A percentile compares a stretch with the other conserved stretches of the same genome.
Evolutionary conservation across 1,140 invertebrate genomes (phyloP).

Genomic region (Trachymyrmex septentrionalis): DNA sequence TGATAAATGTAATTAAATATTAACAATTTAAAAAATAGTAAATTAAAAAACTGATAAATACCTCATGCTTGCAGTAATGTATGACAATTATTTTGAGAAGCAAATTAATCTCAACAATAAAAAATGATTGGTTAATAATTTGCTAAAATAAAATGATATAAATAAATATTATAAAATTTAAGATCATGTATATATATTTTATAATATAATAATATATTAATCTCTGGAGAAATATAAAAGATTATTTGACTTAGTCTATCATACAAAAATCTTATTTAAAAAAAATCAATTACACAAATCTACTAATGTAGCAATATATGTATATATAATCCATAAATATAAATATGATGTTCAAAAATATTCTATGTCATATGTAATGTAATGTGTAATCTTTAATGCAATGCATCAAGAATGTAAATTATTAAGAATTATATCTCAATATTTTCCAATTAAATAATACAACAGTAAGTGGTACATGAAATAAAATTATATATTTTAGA

Average conservation of each 20-base stretch:
- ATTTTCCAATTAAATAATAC: neutral
- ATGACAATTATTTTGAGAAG: neutral
- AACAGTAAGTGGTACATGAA: neutral
- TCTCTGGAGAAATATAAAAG: no score
- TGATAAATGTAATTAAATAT: neutral
- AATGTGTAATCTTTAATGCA: neutral
- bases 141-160: neutral
- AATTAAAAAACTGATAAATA: neutral
- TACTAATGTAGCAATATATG: no score
- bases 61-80: slow-evolving; percentile 30
- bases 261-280: no score
- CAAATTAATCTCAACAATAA: slow-evolving; percentile 7
- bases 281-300: no score
- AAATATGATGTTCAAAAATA: slow-evolving; percentile 2
- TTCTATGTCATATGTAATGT: neutral
- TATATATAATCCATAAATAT: neutral
- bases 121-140: neutral
- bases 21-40: neutral
- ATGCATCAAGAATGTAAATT: neutral
- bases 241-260: no score
- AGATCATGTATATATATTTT: neutral
- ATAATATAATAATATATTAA: slow-evolving; percentile 3
- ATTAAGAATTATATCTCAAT: neutral
- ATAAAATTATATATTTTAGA: neutral
- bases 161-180: neutral